Evolutionary conservation across 2,888 invertebrate genomes (phyloP), one percentile per base, ranked within the genome.

Genomic region (Himalopsyche kuldschensis): DNA sequence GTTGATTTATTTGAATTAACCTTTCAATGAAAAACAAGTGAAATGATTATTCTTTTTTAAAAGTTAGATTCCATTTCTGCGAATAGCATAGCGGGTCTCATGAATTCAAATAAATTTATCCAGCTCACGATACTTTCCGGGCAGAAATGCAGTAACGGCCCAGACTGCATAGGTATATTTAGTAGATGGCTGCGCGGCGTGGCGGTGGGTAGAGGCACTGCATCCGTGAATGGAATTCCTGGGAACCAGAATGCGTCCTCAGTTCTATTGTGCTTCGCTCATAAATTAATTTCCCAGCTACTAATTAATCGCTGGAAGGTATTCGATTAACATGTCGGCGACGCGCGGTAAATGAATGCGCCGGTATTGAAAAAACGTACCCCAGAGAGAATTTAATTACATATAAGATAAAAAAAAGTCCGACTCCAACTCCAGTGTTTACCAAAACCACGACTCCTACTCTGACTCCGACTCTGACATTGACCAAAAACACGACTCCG

Each of bases 311-410:
- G 76, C 35, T 32, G 79, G 75, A 75, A 75, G 84, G 84, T 79
- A 84, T 84, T 82, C 84, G 79, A 82, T 82, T 81, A 84, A 84
- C 79, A 79, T 82, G 84, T 82, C 81, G 81, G 75, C 83, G 48
- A 27, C 15, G 69, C n/a, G 20, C 27, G 27, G 30, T 47, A 80
- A 35, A 27, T 27, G 69, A 55, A 55, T 69, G 27, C 69, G 69
- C 30, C 69, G 11, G 69, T 30, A 69, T 69, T 69, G 69, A 69
- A 69, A 69, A 69, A 69, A 69, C 69, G 11, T 27, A 27, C 69
- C 69, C 69, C 69, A 15, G 27, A 27, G 69, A 30, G 69, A 69
- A 69, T 69, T 69, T 69, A 3, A 69, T 27, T 30, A 30, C 11
- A 15, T 20, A 11, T 27, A 27, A 8, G 69, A n/a, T n/a, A n/a